Conservation (phyloP, 1,140 invertebrate species). For the Zaprionus gabonicus region DNA sequence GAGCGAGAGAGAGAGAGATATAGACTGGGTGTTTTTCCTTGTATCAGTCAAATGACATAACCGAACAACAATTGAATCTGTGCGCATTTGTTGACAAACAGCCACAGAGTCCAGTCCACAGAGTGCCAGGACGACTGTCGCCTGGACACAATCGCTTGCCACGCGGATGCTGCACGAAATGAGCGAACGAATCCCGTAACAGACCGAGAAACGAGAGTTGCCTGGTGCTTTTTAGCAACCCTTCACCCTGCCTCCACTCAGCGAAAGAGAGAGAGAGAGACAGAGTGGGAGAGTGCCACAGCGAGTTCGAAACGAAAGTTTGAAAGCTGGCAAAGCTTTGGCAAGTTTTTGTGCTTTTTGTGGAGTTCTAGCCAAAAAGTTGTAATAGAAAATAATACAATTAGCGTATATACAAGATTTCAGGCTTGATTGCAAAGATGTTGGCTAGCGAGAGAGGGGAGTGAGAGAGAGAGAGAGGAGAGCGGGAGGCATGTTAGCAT, state of each 20-base stretch:
- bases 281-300: conserved; percentile 1
- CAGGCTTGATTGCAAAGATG: conserved; percentile 29
- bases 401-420: conserved; percentile 40
- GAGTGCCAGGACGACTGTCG: conserved; percentile 5
- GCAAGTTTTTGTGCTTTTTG: conserved; percentile 39
- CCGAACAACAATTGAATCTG: conserved; percentile 43
- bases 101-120: neutral
- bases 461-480: neutral
- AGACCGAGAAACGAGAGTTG: neutral
- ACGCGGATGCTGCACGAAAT: conserved; percentile 56
- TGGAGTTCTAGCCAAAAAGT: conserved; percentile 36
- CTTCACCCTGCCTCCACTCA: conserved; percentile 3
- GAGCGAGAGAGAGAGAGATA: neutral
- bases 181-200: conserved; percentile 5
- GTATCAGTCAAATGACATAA: conserved; percentile 37
- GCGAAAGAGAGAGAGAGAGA: conserved; percentile 6
- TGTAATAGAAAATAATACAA: conserved; percentile 51
- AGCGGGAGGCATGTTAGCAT: neutral
- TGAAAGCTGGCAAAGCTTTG: conserved; percentile 32
- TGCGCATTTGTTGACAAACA: conserved; percentile 59
- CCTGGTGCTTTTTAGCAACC: conserved; percentile 20
- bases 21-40: neutral
- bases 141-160: conserved; percentile 27
- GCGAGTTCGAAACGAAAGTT: conserved; percentile 28
- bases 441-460: neutral